These are phyloP conservation scores for Hylaeus anthracinus DNA, from an alignment of 1,140 invertebrate genomes.

Conservation along the genomic window DNA sequence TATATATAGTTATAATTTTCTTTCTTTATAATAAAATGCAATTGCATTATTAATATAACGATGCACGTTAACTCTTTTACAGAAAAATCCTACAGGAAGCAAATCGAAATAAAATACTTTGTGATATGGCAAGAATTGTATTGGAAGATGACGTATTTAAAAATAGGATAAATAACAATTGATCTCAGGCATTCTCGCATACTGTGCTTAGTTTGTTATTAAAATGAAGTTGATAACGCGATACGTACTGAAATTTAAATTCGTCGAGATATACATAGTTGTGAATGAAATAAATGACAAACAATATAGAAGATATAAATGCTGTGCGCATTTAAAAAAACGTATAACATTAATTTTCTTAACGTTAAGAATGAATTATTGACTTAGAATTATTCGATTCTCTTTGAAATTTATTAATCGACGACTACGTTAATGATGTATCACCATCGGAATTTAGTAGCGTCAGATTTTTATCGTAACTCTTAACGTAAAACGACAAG, in stretches of 20 bases:
- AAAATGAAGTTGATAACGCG: neutral
- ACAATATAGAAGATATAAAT: slow-evolving; percentile 9
- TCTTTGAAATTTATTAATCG: neutral
- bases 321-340: neutral
- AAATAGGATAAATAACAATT: slow-evolving; percentile 16
- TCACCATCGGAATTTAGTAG: neutral
- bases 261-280: neutral
- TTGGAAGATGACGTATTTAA: slow-evolving; percentile 8
- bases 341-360: slow-evolving; percentile 4
- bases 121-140: neutral
- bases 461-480: neutral
- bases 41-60: neutral
- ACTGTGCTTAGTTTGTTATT: slow-evolving; percentile 16
- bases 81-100: slow-evolving; percentile 1
- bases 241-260: slow-evolving; percentile 2
- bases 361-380: slow-evolving; percentile 15
- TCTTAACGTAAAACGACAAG: slow-evolving; percentile 4
- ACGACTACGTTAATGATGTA: neutral
- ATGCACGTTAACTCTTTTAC: neutral
- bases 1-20: slow-evolving; percentile 35
- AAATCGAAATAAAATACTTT: slow-evolving; percentile 5
- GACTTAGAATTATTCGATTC: slow-evolving; percentile 25
- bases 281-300: neutral
- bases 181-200: neutral
- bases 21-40: slow-evolving; percentile 49